Evolutionary conservation across 2,113 vertebrate species (phyloP).

Genomic region (Laticauda colubrina): DNA sequence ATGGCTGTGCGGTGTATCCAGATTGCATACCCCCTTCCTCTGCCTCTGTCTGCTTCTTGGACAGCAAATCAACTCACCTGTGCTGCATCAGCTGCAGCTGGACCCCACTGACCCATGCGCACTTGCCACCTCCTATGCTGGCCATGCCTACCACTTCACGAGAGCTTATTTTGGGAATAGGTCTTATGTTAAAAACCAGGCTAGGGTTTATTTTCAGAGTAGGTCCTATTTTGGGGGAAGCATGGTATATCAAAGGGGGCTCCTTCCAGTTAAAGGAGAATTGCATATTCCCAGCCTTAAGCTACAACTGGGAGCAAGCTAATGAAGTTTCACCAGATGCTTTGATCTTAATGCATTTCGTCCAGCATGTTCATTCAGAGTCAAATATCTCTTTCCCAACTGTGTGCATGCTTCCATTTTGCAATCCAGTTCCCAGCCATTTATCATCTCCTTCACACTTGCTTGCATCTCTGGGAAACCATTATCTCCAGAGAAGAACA

Average conservation of each 20-base stretch:
- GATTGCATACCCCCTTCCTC: no score
- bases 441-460: background rate
- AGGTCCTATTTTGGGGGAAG: no score
- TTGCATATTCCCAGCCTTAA: background rate
- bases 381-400: background rate
- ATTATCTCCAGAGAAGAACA: slow-evolving; percentile 1
- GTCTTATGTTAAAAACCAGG: no score
- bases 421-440: background rate
- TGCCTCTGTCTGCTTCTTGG: no score
- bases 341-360: background rate
- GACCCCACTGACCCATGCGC: no score
- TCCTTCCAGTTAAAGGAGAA: background rate
- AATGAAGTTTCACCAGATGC: background rate
- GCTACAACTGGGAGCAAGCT: background rate
- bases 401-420: background rate
- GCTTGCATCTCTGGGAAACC: background rate
- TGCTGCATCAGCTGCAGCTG: no score
- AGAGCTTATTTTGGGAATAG: no score
- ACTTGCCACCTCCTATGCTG: no score
- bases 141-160: no score
- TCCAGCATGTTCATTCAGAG: background rate
- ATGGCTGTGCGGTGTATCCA: no score
- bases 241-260: background rate
- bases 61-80: no score
- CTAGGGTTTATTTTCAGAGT: no score